Conservation (phyloP, 2,113 vertebrate species). For the Pitta sordida region DNA sequence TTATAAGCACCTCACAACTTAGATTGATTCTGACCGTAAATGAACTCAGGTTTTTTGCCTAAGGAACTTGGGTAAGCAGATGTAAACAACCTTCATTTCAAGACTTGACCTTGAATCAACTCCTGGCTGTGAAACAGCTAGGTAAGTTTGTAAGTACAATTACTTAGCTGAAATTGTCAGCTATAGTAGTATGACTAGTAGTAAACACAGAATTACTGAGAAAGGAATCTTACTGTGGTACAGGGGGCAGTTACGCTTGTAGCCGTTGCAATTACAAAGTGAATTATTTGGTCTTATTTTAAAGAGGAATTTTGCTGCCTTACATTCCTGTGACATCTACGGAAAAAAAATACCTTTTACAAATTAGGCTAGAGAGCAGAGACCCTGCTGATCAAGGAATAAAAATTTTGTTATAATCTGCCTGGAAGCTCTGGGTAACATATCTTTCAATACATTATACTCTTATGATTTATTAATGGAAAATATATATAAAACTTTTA, state of each 20-base stretch:
- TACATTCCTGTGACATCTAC: not conserved
- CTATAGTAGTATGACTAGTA: not conserved
- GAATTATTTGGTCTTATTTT: not conserved
- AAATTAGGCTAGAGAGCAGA: not conserved
- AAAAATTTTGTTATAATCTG: not conserved
- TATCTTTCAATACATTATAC: not conserved
- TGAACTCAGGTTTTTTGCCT: not conserved
- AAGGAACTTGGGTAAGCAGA: not conserved
- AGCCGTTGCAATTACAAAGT: not conserved
- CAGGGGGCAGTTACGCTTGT: not conserved
- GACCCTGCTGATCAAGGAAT: not conserved
- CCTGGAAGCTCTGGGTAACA: not conserved
- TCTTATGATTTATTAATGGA: not conserved
- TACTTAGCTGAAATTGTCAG: not conserved
- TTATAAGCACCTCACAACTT: not conserved
- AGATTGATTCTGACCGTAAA: not conserved
- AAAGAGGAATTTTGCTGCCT: not conserved
- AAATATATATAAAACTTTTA: not conserved
- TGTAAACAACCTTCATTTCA: not conserved
- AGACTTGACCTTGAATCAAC: not conserved
- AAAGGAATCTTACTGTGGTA: not conserved
- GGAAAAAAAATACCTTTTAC: not conserved
- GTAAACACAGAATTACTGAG: not conserved
- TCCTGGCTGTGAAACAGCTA: not conserved
- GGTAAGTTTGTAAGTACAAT: not conserved